A percentile compares a stretch with the other conserved stretches of the same genome.
Evolutionary conservation across 2,888 invertebrate genomes (phyloP).

Genomic region (Xestia ashworthii): DNA sequence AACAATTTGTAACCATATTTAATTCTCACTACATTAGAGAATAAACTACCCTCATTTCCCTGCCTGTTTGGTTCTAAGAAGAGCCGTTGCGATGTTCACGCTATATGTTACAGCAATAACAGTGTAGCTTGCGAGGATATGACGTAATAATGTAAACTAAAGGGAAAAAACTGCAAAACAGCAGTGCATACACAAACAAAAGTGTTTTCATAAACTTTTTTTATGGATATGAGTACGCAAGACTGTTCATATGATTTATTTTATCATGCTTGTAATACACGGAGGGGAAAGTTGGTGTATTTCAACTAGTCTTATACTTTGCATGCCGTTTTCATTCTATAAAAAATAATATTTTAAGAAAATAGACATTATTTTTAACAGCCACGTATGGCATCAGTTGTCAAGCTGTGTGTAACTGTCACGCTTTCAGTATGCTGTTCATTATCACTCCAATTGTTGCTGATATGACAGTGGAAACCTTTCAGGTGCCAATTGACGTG

Average conservation of each 20-base stretch:
- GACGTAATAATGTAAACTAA: constrained; percentile 18
- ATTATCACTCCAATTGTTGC: background rate
- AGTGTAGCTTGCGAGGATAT: constrained; percentile 23
- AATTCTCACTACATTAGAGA: constrained; percentile 6
- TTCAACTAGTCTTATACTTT: background rate
- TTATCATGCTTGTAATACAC: constrained; percentile 23
- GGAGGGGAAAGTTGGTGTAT: background rate
- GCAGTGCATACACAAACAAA: constrained; percentile 13
- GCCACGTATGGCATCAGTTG: background rate
- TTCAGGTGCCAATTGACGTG: constrained; percentile 7
- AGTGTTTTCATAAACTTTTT: constrained; percentile 23
- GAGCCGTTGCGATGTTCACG: constrained; percentile 13
- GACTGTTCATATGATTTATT: constrained; percentile 21
- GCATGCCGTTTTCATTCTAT: background rate
- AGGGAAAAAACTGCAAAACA: constrained; percentile 24
- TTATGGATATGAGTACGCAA: background rate
- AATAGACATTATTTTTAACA: background rate
- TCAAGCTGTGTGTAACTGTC: constrained; percentile 23
- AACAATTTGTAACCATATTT: background rate
- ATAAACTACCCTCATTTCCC: constrained; percentile 8
- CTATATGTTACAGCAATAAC: constrained; percentile 20
- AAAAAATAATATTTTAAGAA: background rate
- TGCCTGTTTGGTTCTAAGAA: background rate
- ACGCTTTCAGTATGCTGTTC: background rate
- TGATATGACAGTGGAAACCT: background rate